Conservation (phyloP, 1,140 invertebrate species). For the Pemphigus obesinymphae region DNA sequence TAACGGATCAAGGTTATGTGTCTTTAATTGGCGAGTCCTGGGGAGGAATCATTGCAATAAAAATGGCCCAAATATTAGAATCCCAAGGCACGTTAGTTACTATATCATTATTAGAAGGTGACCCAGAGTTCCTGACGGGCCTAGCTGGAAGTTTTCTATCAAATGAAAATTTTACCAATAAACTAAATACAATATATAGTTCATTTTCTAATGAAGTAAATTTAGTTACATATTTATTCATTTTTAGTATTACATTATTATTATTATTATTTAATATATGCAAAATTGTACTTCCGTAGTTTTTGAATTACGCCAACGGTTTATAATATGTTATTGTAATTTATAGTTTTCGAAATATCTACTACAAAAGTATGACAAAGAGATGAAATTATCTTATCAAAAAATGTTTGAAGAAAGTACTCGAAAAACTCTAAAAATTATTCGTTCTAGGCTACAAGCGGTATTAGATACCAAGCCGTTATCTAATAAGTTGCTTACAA, state of each 20-base stretch:
- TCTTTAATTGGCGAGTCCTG: conserved; percentile 15
- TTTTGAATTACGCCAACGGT: background rate
- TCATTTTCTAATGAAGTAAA: background rate
- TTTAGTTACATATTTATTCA: no score
- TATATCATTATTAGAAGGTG: background rate
- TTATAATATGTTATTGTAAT: no score
- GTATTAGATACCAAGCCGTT: background rate
- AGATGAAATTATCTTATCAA: no score
- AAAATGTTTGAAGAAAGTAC: no score
- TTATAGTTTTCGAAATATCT: no score
- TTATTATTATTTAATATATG: no score
- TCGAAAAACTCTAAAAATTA: background rate
- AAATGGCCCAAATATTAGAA: conserved; percentile 39
- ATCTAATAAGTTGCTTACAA: background rate
- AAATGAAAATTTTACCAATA: background rate
- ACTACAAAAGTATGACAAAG: background rate
- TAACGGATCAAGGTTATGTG: background rate
- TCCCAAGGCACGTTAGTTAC: background rate
- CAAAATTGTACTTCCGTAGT: no score
- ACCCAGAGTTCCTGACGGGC: background rate
- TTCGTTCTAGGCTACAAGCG: background rate
- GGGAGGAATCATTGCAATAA: conserved; percentile 44
- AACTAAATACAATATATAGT: background rate
- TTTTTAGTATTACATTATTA: no score
- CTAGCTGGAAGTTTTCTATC: background rate